phyloP scores from a whole-genome alignment of 37 sponge, comb jelly and placozoan genomes.

The Geodia barretti region DNA sequence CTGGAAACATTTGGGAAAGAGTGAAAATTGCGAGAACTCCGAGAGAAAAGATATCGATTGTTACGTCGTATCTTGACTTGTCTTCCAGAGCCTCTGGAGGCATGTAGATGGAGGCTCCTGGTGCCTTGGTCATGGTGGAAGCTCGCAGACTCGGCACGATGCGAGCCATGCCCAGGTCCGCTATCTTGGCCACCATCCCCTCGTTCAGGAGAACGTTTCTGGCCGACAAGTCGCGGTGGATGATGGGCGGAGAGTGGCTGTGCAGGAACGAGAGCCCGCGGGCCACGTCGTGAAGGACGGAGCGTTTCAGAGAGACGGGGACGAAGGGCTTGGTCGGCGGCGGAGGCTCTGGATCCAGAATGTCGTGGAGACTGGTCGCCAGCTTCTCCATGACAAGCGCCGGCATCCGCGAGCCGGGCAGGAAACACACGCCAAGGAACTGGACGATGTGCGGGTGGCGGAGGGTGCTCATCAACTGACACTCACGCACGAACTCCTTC shows the following conservation, averaged over 20 bases:
- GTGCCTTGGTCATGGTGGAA: background rate
- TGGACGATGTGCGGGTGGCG: slow-evolving; percentile 61
- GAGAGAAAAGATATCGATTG: background rate
- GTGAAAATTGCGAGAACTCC: background rate
- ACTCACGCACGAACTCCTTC: slow-evolving; percentile 22
- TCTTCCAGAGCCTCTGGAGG: background rate
- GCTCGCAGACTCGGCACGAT: background rate
- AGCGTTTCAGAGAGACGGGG: too few species aligned
- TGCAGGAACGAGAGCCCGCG: background rate
- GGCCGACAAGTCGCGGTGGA: background rate
- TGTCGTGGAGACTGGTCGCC: too few species aligned
- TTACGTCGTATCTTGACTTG: background rate
- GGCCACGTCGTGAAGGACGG: slow-evolving; percentile 8
- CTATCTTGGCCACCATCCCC: background rate
- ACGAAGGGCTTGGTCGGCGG: too few species aligned
- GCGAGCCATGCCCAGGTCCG: slow-evolving; percentile 1
- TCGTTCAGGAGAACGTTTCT: background rate
- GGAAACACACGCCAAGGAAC: slow-evolving; percentile 50
- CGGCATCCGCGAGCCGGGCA: too few species aligned
- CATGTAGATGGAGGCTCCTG: background rate
- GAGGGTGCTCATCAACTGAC: slow-evolving; percentile 35
- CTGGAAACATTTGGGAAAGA: too few species aligned
- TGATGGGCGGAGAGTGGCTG: background rate
- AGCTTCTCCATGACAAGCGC: too few species aligned
- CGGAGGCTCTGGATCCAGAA: too few species aligned